Evolutionary conservation across 2,113 vertebrate species (phyloP).

Genomic region (Dromas ardeola): DNA sequence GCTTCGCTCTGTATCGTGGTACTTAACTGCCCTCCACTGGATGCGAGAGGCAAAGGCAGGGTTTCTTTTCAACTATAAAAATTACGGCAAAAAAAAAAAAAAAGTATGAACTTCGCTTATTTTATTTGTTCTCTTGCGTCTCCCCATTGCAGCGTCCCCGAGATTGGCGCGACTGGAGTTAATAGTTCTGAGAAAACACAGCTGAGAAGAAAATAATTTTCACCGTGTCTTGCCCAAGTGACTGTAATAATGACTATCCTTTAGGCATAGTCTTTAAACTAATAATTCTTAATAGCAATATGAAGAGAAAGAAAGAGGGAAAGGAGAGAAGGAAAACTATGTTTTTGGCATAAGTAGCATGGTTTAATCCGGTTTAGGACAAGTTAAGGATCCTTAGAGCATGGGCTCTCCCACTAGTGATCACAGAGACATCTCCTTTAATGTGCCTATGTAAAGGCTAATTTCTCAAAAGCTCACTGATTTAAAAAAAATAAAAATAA

Average conservation of each 20-base stretch:
- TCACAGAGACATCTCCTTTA: not conserved
- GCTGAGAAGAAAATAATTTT: not conserved
- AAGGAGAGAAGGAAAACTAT: not conserved
- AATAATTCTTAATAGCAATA: not conserved
- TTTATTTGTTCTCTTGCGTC: not conserved
- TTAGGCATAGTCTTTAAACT: not conserved
- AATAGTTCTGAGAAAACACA: not conserved
- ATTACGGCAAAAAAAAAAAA: not conserved
- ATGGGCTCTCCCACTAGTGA: not conserved
- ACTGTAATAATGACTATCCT: not conserved
- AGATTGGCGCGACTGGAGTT: not conserved
- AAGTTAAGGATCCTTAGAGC: not conserved
- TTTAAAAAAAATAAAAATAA: not conserved
- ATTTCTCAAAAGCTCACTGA: slow-evolving; percentile 11
- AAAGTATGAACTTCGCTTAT: not conserved
- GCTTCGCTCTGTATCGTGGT: slow-evolving; percentile 18
- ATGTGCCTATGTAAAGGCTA: not conserved
- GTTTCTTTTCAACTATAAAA: not conserved
- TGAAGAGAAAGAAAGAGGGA: not conserved
- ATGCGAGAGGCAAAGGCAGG: slow-evolving; percentile 26
- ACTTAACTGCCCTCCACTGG: slow-evolving; percentile 81
- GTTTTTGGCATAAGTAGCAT: not conserved
- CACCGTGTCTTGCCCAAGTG: not conserved
- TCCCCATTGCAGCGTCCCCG: not conserved
- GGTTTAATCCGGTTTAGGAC: not conserved